Evolutionary conservation across 1,140 invertebrate genomes (phyloP).

Genomic region (Ooceraea biroi): DNA sequence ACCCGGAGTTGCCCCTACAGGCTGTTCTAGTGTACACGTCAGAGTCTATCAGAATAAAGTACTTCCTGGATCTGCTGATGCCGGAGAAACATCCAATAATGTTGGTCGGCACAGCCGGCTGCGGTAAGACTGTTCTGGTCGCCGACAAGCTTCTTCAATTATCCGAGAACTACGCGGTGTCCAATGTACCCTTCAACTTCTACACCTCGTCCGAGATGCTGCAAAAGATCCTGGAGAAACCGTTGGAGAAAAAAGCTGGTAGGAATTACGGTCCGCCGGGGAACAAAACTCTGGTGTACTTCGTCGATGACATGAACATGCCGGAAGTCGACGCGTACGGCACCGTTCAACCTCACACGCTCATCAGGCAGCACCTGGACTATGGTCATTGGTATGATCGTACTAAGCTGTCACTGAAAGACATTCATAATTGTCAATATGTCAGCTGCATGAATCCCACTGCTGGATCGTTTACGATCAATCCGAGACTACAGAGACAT

Average conservation of each 20-base stretch:
- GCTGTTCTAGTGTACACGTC: slow-evolving; percentile 96
- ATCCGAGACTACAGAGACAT: slow-evolving; percentile 96
- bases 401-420: slow-evolving; percentile 95
- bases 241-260: slow-evolving; percentile 98
- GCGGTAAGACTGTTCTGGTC: slow-evolving; percentile 95
- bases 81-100: slow-evolving; percentile 95
- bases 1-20: slow-evolving; percentile 96
- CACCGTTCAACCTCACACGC: slow-evolving; percentile 97
- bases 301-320: slow-evolving; percentile 99
- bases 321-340: slow-evolving; percentile 98
- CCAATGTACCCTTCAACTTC: slow-evolving; percentile 98
- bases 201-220: slow-evolving; percentile 99
- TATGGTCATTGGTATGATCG: slow-evolving; percentile 98
- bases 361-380: slow-evolving; percentile 97
- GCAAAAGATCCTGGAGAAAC: slow-evolving; percentile 97
- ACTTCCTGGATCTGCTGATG: slow-evolving; percentile 96
- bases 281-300: slow-evolving; percentile 97
- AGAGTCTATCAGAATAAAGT: slow-evolving; percentile 96
- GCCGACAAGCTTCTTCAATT: slow-evolving; percentile 94
- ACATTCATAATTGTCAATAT: slow-evolving; percentile 98
- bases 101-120: slow-evolving; percentile 96
- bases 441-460: slow-evolving; percentile 99
- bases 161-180: slow-evolving; percentile 94
- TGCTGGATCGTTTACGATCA: slow-evolving; percentile 98
- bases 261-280: slow-evolving; percentile 98